Percentiles rank a stretch among this genome's conserved stretches.
Evolutionary conservation across 2,797 vertebrate genomes (phyloP).

Genomic region (Merluccius polli): DNA sequence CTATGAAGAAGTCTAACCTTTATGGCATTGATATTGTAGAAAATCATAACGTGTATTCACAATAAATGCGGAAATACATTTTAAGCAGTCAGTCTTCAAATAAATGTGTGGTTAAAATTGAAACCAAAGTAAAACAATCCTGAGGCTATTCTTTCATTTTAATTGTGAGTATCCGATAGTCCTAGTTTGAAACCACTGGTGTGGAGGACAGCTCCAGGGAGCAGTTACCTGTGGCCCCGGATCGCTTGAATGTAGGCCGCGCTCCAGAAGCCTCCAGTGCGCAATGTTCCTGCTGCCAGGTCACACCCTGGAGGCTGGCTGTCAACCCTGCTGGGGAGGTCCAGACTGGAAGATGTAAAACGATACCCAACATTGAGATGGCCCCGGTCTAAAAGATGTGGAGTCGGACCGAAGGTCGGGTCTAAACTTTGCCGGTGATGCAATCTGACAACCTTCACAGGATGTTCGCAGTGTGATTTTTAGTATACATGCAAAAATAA

Average conservation of each 20-base stretch:
- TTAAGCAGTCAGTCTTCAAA: neutral
- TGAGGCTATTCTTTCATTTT: neutral
- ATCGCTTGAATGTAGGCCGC: neutral
- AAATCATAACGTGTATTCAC: neutral
- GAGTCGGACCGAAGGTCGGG: neutral
- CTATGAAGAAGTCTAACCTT: neutral
- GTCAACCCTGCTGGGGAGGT: neutral
- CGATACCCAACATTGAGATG: constrained; percentile 26
- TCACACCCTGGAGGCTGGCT: constrained; percentile 26
- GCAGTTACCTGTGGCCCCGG: neutral
- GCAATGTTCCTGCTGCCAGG: constrained; percentile 53
- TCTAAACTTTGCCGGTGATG: neutral
- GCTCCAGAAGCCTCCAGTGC: constrained; percentile 33
- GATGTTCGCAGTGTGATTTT: neutral
- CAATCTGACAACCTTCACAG: neutral
- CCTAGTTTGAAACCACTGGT: neutral
- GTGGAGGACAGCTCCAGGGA: neutral
- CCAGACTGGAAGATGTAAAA: constrained; percentile 22
- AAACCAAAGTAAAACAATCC: neutral
- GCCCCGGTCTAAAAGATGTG: neutral
- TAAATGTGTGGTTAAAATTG: neutral
- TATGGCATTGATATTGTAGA: neutral
- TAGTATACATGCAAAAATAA: neutral
- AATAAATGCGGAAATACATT: neutral
- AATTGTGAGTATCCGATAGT: neutral